Base-by-base conservation (phyloP, 2,888 invertebrate genomes). In the Caenorhabditis becei region DNA sequence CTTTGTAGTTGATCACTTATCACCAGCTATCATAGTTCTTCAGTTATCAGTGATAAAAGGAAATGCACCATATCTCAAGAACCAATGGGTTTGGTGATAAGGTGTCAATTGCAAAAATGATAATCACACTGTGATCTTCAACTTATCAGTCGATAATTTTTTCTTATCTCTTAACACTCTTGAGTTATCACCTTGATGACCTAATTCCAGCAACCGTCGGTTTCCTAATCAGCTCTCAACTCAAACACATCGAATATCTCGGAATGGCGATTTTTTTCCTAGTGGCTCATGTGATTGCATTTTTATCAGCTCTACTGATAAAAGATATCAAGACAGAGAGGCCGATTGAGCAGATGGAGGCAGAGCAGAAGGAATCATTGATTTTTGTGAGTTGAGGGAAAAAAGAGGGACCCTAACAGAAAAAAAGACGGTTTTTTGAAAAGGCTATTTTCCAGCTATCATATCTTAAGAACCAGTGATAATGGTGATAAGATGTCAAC, bases 201-300 rank as follows among this genome's bases (percentile, higher is more conserved):
- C 23, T 16, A 41, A 51, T 77, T 80, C 35, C 74, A 83, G 83
- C 71, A 0, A 75, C 71, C 41, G 28, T 82, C 37, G 83, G 83
- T 4, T 79, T 77, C 32, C 59, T 83, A 4, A 74, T 83, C 16
- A 69, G 69, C 49, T 77, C 77, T 0, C 74, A 80, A 20, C 32
- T 80, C 8, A 62, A 80, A 1, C 14, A 26, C 2, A 18, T 72
- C 20, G 72, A 54, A 4, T 80, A 77, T 28, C 35, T 83, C 51
- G 67, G 62, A 23, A 65, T 77, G 69, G 56, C 71, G 0, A 41
- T 44, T 23, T 77, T 81, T 59, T 61, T 83, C 44, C 47, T 79
- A 5, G 10, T 67, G 14, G 59, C 79, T n/a, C 83, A 81, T 47
- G 37, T 56, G 11, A 37, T 56, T 5, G 80, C 74, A 3, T 78